Evolutionary conservation across 2,797 vertebrate species (phyloP).

Genomic region (Simalia tracyae): DNA sequence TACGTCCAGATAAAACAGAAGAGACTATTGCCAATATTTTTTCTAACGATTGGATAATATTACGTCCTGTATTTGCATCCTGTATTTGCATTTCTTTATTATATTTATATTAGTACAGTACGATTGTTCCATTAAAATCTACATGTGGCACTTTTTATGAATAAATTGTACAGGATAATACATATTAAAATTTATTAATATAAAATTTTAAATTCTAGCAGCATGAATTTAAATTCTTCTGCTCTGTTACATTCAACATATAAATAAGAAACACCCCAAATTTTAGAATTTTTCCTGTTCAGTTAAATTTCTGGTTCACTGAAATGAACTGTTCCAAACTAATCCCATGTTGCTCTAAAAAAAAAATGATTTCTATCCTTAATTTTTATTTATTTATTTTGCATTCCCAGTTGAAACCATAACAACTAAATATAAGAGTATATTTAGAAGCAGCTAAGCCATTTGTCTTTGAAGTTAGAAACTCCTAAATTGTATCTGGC

Average conservation of each 20-base stretch:
- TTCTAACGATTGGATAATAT: neutral
- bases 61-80: neutral
- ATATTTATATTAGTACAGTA: conserved; percentile 18
- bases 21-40: neutral
- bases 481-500: too few species aligned
- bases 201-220: neutral
- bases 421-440: too few species aligned
- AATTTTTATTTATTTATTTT: neutral
- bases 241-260: neutral
- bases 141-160: neutral
- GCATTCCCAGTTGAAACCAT: neutral
- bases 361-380: neutral
- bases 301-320: neutral
- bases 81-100: neutral
- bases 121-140: neutral
- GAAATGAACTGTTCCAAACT: neutral
- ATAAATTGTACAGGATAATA: neutral
- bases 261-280: neutral
- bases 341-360: neutral
- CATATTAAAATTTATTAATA: conserved; percentile 22
- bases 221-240: neutral
- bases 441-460: too few species aligned
- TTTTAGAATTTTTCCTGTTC: neutral
- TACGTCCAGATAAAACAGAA: neutral
- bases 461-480: too few species aligned